Evolutionary conservation across 2,113 vertebrate genomes (phyloP), one percentile per base, ranked within the genome.

Genomic region (Proteles cristata): DNA sequence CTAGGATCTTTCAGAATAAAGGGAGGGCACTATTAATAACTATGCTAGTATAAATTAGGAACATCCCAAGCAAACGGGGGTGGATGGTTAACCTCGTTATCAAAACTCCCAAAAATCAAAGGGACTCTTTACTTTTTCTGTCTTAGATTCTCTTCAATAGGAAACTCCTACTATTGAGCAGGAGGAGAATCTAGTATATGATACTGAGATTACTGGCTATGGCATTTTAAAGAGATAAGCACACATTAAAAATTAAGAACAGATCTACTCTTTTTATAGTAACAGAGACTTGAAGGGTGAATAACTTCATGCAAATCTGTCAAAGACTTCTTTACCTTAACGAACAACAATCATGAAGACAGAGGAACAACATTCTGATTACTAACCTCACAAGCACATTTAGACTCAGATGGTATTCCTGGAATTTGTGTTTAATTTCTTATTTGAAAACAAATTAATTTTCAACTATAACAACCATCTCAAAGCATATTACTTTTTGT

Each of bases 371-470:
- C 5, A 69, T 35, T 92, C 5, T 39, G 25, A 90, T 96, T 83
- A 82, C 15, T 31, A 93, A 92, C 28, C 9, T 93, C 43, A 76
- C 25, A 95, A 95, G 31, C 17, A 95, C 25, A 77, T 91, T 96
- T 82, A 95, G 66, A 94, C 9, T 88, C 81, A 90, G 43, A 65
- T 14, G n/a, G 19, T 65, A 88, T 63, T 79, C 94, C 79, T 85
- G 68, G 17, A 93, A 50, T 48, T 69, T 90, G 63, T 94, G 68
- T 77, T 96, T 84, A 85, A 94, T 96, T 96, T 96, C 87, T 82
- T 28, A 91, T 80, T 94, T 89, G 90, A 91, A 89, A 94, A 68
- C 19, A 93, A 84, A 86, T 35, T 93, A 95, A 92, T 95, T 96
- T 97, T 89, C 88, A 94, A 93, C 15, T 93, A 92, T 69, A 45